phyloP scores from a whole-genome alignment of 2,113 vertebrate genomes.

The Alexandromys fortis region DNA sequence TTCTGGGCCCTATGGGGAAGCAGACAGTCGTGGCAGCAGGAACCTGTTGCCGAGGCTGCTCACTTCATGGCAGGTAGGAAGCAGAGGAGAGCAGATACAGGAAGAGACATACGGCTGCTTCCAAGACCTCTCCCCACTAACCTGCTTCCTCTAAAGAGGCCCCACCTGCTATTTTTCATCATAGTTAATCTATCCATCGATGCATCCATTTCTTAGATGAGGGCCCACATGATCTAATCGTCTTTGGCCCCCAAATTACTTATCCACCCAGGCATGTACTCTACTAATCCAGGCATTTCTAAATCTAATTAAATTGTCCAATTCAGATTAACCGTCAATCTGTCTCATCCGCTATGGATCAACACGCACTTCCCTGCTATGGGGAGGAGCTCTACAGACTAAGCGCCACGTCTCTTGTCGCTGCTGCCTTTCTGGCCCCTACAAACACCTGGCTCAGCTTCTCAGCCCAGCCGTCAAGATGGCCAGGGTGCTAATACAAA shows the following conservation, averaged over 20 bases:
- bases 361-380: neutral
- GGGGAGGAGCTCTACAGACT: too few species aligned
- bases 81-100: neutral
- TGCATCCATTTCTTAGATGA: neutral
- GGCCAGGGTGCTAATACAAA: neutral
- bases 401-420: accelerated
- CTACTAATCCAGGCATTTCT: neutral
- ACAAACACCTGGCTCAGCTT: neutral
- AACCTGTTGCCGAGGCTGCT: neutral
- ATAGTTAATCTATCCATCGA: neutral
- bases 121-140: neutral
- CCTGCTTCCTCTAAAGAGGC: neutral
- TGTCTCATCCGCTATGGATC: accelerated
- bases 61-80: neutral
- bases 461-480: neutral
- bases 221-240: too few species aligned
- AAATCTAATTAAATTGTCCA: neutral
- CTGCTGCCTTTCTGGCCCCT: neutral
- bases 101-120: neutral
- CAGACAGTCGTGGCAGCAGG: neutral
- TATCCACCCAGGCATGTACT: neutral
- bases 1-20: neutral
- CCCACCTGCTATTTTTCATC: neutral
- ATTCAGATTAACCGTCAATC: neutral
- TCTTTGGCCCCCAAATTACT: neutral